Conservation (phyloP, 2,888 invertebrate genomes). For the Drosophila subsilvestris region DNA sequence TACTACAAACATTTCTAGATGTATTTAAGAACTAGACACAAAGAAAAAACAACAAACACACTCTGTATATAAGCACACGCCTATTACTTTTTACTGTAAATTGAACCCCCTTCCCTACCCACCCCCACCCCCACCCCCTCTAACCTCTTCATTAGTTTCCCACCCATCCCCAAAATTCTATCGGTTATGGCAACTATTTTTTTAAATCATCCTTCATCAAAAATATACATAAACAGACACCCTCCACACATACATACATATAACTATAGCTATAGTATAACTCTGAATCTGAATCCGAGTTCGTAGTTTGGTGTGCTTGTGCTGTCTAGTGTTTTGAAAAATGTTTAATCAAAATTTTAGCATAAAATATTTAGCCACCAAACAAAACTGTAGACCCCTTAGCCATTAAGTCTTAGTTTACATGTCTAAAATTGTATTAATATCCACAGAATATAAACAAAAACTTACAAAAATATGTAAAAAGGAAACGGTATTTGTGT, state of each 20-base stretch:
- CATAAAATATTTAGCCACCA: conserved; percentile 63
- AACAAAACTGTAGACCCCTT: conserved; percentile 61
- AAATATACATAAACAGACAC: conserved; percentile 19
- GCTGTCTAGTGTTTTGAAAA: conserved; percentile 31
- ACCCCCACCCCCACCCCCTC: no score
- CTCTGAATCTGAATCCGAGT: conserved; percentile 19
- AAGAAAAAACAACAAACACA: conserved; percentile 14
- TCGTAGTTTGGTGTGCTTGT: conserved; percentile 38
- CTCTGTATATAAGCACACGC: conserved; percentile 58
- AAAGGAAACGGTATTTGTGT: neutral
- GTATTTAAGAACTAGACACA: conserved; percentile 54
- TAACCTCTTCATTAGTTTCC: neutral
- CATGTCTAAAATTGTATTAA: conserved; percentile 66
- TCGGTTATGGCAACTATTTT: conserved; percentile 68
- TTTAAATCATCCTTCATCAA: conserved; percentile 10
- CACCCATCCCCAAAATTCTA: conserved; percentile 10
- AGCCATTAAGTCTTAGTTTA: conserved; percentile 62
- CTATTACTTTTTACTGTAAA: conserved; percentile 37
- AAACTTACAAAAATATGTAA: conserved; percentile 21
- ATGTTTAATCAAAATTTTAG: conserved; percentile 65
- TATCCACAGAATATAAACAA: conserved; percentile 51
- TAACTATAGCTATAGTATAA: conserved; percentile 20
- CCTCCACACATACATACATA: conserved; percentile 24
- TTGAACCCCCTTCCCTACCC: conserved; percentile 33
- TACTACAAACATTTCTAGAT: conserved; percentile 21